A percentile compares a stretch with the other conserved stretches of the same genome.
These are phyloP conservation scores for Mongoloraphidia duomilia DNA, from an alignment of 2,888 invertebrate species.

Conservation along the genomic window DNA sequence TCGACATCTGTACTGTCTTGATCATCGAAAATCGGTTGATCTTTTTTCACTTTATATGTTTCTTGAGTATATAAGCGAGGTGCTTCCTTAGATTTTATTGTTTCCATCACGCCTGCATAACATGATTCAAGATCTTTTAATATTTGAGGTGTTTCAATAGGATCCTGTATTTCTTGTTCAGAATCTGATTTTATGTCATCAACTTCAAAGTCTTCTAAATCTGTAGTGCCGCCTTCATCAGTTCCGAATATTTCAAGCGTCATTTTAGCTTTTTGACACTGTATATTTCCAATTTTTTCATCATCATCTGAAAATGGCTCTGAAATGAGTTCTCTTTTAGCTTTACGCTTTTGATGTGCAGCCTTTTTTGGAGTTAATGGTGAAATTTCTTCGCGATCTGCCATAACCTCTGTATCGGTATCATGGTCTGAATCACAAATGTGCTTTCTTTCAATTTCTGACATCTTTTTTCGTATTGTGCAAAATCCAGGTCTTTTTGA, in stretches of 20 bases:
- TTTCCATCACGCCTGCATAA: constrained; percentile 17
- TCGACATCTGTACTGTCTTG: constrained; percentile 21
- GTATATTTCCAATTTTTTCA: neutral
- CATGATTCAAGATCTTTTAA: constrained; percentile 15
- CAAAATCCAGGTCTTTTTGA: neutral
- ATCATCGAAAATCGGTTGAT: constrained; percentile 6
- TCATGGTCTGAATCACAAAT: neutral
- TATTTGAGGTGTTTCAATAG: neutral
- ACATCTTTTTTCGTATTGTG: constrained; percentile 10
- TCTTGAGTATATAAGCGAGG: constrained; percentile 3
- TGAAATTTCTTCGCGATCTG: constrained; percentile 1
- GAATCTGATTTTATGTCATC: neutral
- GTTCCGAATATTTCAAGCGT: neutral
- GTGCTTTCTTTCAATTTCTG: constrained; percentile 1
- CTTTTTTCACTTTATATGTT: constrained; percentile 2
- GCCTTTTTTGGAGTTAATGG: too few relatives aligned
- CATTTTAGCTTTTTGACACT: neutral
- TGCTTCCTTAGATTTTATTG: constrained; percentile 5
- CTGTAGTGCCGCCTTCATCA: neutral
- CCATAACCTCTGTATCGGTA: neutral
- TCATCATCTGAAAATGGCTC: too few relatives aligned
- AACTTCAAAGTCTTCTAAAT: constrained; percentile 3
- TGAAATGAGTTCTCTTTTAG: too few relatives aligned
- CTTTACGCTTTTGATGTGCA: too few relatives aligned
- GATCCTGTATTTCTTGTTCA: neutral